A percentile compares a stretch with the other conserved stretches of the same genome.
Conservation (phyloP, 2,797 vertebrate species). For the Enteromius thamalakanensis region DNA sequence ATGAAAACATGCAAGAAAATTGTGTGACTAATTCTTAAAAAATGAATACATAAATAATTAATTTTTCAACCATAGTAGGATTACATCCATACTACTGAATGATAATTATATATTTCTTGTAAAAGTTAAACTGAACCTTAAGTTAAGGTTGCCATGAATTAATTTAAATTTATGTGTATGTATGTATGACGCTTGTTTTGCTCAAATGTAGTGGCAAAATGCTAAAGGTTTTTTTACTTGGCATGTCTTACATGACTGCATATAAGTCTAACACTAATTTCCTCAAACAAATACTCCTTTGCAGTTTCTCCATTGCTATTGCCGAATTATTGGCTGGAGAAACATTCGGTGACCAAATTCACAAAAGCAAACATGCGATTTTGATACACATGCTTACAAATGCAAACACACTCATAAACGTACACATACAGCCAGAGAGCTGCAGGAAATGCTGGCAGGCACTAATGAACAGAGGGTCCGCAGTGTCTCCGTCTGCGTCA, state of each 20-base stretch:
- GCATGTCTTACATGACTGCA: not conserved
- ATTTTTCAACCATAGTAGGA: too few relatives aligned
- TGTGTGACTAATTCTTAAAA: not conserved
- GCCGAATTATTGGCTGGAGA: not conserved
- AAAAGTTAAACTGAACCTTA: not conserved
- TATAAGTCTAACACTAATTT: not conserved
- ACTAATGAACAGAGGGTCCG: constrained; percentile 93
- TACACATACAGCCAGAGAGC: constrained; percentile 80
- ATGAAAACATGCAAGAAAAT: not conserved
- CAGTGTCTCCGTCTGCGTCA: constrained; percentile 80
- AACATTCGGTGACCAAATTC: not conserved
- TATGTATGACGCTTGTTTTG: not conserved
- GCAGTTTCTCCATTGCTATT: not conserved
- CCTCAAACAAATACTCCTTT: not conserved
- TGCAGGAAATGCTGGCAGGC: constrained; percentile 96
- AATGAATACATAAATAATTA: too few relatives aligned
- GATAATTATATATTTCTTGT: not conserved
- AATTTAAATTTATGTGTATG: not conserved
- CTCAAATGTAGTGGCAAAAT: not conserved
- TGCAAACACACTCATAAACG: constrained; percentile 71
- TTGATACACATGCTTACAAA: constrained; percentile 17
- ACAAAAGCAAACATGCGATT: constrained; percentile 2
- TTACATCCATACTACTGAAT: not conserved
- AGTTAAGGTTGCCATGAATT: not conserved
- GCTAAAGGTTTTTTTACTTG: not conserved